phyloP scores from a whole-genome alignment of 2,888 invertebrate species.

The Aquatica leii region DNA sequence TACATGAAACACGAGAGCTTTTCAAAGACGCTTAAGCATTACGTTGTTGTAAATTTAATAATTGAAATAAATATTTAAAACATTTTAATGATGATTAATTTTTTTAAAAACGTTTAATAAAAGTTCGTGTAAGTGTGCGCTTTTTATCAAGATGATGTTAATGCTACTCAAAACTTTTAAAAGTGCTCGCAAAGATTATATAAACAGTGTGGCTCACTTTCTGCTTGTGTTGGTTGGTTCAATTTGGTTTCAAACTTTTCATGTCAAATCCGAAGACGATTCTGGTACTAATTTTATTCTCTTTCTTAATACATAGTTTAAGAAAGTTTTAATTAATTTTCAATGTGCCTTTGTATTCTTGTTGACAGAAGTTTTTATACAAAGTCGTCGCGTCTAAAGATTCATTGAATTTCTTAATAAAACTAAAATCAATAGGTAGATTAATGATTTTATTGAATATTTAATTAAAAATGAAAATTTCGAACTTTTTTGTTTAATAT shows the following conservation, averaged over 20 bases:
- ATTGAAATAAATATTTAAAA: not conserved
- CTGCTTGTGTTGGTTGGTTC: constrained; percentile 29
- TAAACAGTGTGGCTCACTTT: constrained; percentile 20
- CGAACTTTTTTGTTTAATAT: no score
- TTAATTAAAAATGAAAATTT: constrained; percentile 24
- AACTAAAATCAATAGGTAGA: constrained; percentile 28
- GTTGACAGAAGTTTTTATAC: constrained; percentile 30
- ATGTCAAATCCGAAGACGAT: constrained; percentile 24
- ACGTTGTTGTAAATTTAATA: not conserved
- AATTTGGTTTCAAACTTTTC: constrained; percentile 25
- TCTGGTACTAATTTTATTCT: constrained; percentile 28
- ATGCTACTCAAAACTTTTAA: constrained; percentile 30
- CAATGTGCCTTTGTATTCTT: constrained; percentile 25
- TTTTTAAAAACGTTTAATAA: not conserved
- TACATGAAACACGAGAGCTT: constrained; percentile 18
- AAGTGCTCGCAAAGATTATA: constrained; percentile 28
- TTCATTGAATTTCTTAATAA: constrained; percentile 24
- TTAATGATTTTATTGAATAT: constrained; percentile 28
- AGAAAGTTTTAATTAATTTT: constrained; percentile 35
- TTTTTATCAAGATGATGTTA: constrained; percentile 21
- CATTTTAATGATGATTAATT: not conserved
- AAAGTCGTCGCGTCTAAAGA: constrained; percentile 26
- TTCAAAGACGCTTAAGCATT: constrained; percentile 14
- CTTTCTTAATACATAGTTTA: constrained; percentile 20
- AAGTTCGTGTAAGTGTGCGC: constrained; percentile 23